Evolutionary conservation across 2,888 invertebrate species (phyloP), one percentile per base, ranked within the genome.

Genomic region (Tenthredo scrophulariae): DNA sequence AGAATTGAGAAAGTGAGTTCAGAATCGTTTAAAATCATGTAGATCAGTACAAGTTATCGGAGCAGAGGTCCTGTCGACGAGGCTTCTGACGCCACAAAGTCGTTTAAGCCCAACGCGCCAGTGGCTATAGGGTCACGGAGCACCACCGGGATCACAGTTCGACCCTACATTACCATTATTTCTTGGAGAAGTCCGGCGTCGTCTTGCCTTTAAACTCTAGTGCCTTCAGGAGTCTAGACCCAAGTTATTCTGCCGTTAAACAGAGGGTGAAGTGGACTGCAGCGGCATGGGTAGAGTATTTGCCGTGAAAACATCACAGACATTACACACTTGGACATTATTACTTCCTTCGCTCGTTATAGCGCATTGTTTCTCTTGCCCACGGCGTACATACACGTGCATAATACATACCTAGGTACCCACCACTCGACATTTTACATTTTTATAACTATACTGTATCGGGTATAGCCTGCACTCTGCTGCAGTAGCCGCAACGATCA

Each of bases 271-370:
- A 54, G 77, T 29, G 18, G 26, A 29, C 50, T 54, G 40, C 29
- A 15, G 46, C 46, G 46, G 46, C 46, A 46, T 46, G 15, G 33
- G 33, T 2, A 50, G 15, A 77, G 50, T 54, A 77, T 77, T 77
- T 77, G 77, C 77, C 77, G 77, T 77, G 77, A 77, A 77, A 77
- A 77, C 33, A 77, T 77, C 62, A 26, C 62, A 86, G 87, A 86
- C 87, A 86, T 88, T 86, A 86, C 87, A 87, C 74, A 86, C 75
- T 85, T 67, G 74, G 85, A 79, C 86, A 87, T 88, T 88, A 88
- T 89, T 88, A 88, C 88, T 89, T 87, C 88, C 86, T 86, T 62
- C 80, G 85, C 88, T 87, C 85, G 54, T 84, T 84, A 84, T 74
- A 72, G 74, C 72, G 72, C 84, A 75, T 84, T 74, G 84, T 84